Conservation (phyloP, 2,888 invertebrate species). For the Miltochrista miniata region DNA sequence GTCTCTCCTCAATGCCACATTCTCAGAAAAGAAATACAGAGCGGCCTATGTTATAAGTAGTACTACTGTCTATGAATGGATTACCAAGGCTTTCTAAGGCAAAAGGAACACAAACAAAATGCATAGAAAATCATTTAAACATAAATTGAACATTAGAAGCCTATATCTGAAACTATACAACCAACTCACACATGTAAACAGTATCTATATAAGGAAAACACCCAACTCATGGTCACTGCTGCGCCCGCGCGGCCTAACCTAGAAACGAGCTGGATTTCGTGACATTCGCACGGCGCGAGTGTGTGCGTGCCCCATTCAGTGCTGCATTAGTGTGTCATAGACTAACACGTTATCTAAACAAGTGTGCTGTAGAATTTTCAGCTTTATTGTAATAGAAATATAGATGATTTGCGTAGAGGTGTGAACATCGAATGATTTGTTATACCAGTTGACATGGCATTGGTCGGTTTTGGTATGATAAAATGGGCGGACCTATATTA, state of each 20-base stretch:
- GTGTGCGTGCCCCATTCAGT: constrained; percentile 61
- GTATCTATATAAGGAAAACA: constrained; percentile 12
- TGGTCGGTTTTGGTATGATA: constrained; percentile 76
- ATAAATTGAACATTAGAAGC: too few species aligned
- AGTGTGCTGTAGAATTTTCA: constrained; percentile 27
- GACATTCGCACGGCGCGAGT: constrained; percentile 61
- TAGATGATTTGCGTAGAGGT: constrained; percentile 23
- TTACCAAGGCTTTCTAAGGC: too few species aligned
- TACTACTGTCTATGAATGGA: too few species aligned
- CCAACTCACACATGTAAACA: constrained; percentile 15
- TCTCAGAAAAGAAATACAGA: too few species aligned
- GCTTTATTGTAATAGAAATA: constrained; percentile 31
- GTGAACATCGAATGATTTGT: constrained; percentile 44
- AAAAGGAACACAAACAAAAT: too few species aligned
- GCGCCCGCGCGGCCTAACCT: constrained; percentile 78
- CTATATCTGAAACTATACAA: too few species aligned
- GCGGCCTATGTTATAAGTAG: too few species aligned
- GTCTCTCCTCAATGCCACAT: too few species aligned
- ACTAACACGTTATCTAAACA: constrained; percentile 46
- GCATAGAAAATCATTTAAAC: too few species aligned
- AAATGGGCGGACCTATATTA: constrained; percentile 74
- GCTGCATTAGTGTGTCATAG: constrained; percentile 45
- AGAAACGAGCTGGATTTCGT: constrained; percentile 80
- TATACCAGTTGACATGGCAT: constrained; percentile 67
- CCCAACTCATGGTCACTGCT: constrained; percentile 50